These are phyloP conservation scores for Salvator merianae DNA, from an alignment of 2,113 vertebrate species.

Conservation along the genomic window DNA sequence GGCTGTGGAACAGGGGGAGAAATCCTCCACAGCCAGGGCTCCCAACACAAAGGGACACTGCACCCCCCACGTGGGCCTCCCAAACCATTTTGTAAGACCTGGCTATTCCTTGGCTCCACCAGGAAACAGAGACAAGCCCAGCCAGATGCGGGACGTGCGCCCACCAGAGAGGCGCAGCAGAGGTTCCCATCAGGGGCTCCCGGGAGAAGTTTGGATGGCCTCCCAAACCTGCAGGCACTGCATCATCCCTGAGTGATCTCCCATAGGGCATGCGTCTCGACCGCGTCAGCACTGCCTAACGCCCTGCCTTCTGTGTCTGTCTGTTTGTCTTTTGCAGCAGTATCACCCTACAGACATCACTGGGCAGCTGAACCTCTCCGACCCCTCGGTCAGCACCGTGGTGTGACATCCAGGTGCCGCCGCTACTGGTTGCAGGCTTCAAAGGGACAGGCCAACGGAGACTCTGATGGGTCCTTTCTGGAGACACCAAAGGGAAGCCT, in stretches of 20 bases:
- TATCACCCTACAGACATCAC: constrained; percentile 98
- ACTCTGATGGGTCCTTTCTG: constrained; percentile 65
- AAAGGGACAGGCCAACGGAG: constrained; percentile 55
- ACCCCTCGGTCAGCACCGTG: constrained; percentile 99
- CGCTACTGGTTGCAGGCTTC: constrained; percentile 53
- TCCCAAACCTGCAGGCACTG: constrained; percentile 29
- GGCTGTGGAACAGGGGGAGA: constrained; percentile 34
- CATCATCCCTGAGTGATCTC: constrained; percentile 41
- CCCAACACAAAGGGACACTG: constrained; percentile 48
- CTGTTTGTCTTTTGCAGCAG: constrained; percentile 92
- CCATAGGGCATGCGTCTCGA: constrained; percentile 38
- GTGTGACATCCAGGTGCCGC: constrained; percentile 78
- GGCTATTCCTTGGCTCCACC: constrained; percentile 5
- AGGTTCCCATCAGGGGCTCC: constrained; percentile 32
- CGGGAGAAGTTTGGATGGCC: constrained; percentile 27
- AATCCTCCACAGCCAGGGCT: constrained; percentile 36
- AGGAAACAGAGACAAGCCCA: background rate
- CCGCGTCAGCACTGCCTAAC: constrained; percentile 62
- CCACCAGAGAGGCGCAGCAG: constrained; percentile 11
- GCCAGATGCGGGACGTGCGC: constrained; percentile 27
- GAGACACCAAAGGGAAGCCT: constrained; percentile 63
- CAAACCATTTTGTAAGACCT: constrained; percentile 44
- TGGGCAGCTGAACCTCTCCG: constrained; percentile 98
- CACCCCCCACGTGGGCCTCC: constrained; percentile 19
- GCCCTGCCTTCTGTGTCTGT: constrained; percentile 75